Conservation (phyloP, 2,888 invertebrate genomes). For the Drosophila emarginata region DNA sequence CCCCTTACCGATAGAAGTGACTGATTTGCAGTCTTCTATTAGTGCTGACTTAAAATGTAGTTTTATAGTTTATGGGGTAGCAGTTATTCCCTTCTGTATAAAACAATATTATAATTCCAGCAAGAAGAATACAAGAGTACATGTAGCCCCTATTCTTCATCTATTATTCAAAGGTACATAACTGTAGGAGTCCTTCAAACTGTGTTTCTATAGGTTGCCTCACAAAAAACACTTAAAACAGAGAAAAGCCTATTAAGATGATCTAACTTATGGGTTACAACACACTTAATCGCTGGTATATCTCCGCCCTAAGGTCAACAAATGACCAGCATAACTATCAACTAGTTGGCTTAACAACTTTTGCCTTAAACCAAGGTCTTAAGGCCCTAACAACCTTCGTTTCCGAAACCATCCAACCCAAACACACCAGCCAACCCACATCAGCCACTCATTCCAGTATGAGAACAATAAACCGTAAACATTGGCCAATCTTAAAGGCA, state of each 20-base stretch:
- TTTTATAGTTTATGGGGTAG: neutral
- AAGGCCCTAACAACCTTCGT: constrained; percentile 21
- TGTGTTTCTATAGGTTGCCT: neutral
- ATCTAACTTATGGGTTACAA: constrained; percentile 10
- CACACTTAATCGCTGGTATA: constrained; percentile 6
- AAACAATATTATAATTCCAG: neutral
- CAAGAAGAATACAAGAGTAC: neutral
- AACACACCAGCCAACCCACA: neutral
- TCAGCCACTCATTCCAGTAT: constrained; percentile 3
- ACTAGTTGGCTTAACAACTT: constrained; percentile 55
- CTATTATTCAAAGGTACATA: neutral
- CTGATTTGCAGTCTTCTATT: too few relatives aligned
- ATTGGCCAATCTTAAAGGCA: constrained; percentile 68
- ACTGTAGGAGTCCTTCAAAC: neutral
- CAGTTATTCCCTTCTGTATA: neutral
- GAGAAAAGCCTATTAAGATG: constrained; percentile 7
- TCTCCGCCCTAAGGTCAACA: constrained; percentile 9
- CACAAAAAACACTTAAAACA: neutral
- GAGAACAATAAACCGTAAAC: constrained; percentile 55
- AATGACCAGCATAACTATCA: constrained; percentile 29
- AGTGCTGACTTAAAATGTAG: too few relatives aligned
- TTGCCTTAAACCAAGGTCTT: constrained; percentile 37
- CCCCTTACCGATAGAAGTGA: too few relatives aligned
- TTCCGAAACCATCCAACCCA: constrained; percentile 4
- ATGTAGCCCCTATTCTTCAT: neutral